Percentiles rank a stretch among this genome's conserved stretches.
These are phyloP conservation scores for Microcebus murinus DNA, from an alignment of 2,113 vertebrate species.

Conservation along the genomic window DNA sequence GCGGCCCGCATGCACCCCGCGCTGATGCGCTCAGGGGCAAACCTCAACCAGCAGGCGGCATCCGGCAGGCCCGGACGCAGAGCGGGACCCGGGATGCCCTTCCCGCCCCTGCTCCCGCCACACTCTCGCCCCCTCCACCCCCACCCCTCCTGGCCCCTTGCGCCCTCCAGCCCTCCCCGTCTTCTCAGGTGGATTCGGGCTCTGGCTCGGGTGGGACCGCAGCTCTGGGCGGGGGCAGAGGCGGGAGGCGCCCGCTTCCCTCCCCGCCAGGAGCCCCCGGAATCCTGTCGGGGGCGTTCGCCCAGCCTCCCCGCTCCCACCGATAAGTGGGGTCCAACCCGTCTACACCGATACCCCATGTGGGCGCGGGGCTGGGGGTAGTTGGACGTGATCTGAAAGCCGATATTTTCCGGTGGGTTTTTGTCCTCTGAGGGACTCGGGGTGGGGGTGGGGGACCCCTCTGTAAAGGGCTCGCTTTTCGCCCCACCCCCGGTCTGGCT, in stretches of 20 bases:
- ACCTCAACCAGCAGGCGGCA: too few relatives aligned
- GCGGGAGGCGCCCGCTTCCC: neutral
- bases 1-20: too few relatives aligned
- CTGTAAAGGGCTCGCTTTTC: neutral
- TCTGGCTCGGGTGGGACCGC: neutral
- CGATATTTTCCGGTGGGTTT: fast-evolving
- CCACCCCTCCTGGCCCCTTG: fast-evolving
- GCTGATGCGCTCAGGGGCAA: too few relatives aligned
- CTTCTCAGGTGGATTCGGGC: neutral
- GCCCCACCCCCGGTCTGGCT: neutral
- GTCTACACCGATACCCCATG: neutral
- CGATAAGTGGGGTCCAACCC: neutral
- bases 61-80: too few relatives aligned
- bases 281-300: neutral
- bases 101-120: too few relatives aligned
- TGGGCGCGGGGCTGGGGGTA: fast-evolving
- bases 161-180: fast-evolving
- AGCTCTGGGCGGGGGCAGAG: fast-evolving
- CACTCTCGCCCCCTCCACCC: neutral
- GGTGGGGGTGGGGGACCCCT: too few relatives aligned
- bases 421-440: neutral
- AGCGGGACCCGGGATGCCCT: too few relatives aligned
- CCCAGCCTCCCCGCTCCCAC: fast-evolving
- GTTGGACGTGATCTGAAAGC: too few relatives aligned
- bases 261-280: neutral